Conservation (phyloP, 53 echinoderm and acorn worm genomes). For the Actinopyga echinites region DNA sequence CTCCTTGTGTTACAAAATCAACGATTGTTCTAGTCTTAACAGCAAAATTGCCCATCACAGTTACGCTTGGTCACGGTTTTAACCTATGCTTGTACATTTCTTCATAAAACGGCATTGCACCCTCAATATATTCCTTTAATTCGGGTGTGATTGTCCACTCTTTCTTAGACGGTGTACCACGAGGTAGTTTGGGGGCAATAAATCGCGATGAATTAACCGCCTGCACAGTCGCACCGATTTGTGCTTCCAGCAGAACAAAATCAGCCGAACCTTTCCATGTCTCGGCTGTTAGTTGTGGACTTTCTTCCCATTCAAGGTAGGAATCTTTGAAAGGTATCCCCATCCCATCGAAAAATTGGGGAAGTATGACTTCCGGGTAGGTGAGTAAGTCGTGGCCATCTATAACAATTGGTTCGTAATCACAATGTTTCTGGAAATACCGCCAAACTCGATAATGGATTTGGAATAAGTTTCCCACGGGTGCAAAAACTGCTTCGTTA, state of each 20-base stretch:
- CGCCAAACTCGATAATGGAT: neutral
- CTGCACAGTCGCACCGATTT: neutral
- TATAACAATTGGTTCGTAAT: neutral
- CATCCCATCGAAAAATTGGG: neutral
- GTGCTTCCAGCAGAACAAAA: neutral
- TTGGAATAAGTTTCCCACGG: neutral
- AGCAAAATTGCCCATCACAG: too few relatives aligned
- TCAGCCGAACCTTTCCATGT: constrained; percentile 3
- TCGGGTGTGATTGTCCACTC: constrained; percentile 18
- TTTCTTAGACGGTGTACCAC: neutral
- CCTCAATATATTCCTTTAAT: neutral
- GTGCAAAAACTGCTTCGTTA: neutral
- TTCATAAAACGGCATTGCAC: constrained; percentile 13
- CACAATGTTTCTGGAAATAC: neutral
- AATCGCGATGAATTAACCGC: neutral
- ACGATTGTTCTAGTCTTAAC: too few relatives aligned
- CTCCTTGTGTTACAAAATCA: too few relatives aligned
- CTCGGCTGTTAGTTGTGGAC: neutral
- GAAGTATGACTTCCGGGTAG: neutral
- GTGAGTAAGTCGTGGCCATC: neutral
- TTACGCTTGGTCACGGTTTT: neutral
- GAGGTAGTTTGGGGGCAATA: neutral
- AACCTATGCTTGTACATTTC: neutral
- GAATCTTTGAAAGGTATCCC: constrained; percentile 19
- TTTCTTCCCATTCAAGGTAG: neutral